Conservation (phyloP, 1,140 invertebrate genomes). For the Diorhabda carinulata region DNA sequence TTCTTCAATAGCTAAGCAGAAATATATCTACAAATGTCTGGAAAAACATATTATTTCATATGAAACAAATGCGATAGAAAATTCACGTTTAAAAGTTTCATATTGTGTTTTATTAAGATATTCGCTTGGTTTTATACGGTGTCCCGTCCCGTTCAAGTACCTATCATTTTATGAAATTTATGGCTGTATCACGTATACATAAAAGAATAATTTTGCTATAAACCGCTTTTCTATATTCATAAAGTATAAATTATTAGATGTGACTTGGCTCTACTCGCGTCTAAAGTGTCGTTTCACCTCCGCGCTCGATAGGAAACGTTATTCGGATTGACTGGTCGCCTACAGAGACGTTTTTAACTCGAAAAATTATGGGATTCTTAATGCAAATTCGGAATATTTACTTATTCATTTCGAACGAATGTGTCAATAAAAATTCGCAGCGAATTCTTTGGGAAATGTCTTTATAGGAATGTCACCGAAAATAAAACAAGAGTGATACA, state of each 20-base stretch:
- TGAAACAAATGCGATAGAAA: too few relatives aligned
- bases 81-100: too few relatives aligned
- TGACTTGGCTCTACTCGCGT: not conserved
- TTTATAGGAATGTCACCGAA: constrained; percentile 25
- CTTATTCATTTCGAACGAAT: constrained; percentile 18
- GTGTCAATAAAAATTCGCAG: constrained; percentile 27
- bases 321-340: constrained; percentile 29
- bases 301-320: constrained; percentile 28
- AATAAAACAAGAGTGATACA: constrained; percentile 4
- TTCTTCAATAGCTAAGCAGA: too few relatives aligned
- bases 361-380: constrained; percentile 25
- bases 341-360: constrained; percentile 27
- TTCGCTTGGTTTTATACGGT: too few relatives aligned
- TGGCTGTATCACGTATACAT: too few relatives aligned
- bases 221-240: not conserved
- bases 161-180: too few relatives aligned
- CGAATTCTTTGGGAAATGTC: constrained; percentile 27
- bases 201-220: not conserved
- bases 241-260: constrained; percentile 1
- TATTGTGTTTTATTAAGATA: too few relatives aligned
- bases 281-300: constrained; percentile 23
- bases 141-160: too few relatives aligned
- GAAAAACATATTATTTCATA: too few relatives aligned
- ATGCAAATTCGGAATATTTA: constrained; percentile 28
- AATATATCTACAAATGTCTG: too few relatives aligned